Percentiles rank a stretch among this genome's conserved stretches.
Conservation (phyloP, 2,113 vertebrate species). For the Zosterops hypoxanthus region DNA sequence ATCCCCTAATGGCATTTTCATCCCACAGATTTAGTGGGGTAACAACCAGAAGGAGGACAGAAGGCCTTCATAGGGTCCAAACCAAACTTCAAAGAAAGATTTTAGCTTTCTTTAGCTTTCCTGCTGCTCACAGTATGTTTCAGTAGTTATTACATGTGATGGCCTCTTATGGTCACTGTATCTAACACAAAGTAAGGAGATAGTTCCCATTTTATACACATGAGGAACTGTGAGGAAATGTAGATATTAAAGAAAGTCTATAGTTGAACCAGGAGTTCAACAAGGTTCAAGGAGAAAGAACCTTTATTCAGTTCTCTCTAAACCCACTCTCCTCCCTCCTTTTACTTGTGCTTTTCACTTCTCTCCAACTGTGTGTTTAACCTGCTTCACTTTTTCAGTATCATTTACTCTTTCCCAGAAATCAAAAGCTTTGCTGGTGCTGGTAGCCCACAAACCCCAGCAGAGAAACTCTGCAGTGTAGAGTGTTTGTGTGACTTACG, state of each 20-base stretch:
- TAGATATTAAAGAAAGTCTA: neutral
- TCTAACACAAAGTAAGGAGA: neutral
- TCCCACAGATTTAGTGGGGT: rapidly evolving
- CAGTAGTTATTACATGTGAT: neutral
- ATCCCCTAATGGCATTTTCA: neutral
- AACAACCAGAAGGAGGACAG: neutral
- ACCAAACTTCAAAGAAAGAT: neutral
- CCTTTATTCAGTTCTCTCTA: neutral
- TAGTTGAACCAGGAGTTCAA: neutral
- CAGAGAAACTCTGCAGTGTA: neutral
- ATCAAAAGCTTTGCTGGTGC: neutral
- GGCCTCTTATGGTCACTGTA: neutral
- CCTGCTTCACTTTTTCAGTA: neutral
- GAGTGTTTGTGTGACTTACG: neutral
- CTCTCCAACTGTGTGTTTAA: neutral
- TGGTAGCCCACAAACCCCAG: neutral
- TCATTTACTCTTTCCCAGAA: neutral
- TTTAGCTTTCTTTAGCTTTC: neutral
- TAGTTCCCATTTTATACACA: neutral
- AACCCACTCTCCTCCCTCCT: neutral
- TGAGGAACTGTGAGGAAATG: neutral
- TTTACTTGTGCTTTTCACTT: neutral
- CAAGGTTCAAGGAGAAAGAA: neutral
- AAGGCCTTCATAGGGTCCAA: neutral
- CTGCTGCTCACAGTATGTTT: neutral